Percentiles rank a stretch among this genome's conserved stretches.
Evolutionary conservation across 2,113 vertebrate species (phyloP).

Genomic region (Hydrolagus affinis): DNA sequence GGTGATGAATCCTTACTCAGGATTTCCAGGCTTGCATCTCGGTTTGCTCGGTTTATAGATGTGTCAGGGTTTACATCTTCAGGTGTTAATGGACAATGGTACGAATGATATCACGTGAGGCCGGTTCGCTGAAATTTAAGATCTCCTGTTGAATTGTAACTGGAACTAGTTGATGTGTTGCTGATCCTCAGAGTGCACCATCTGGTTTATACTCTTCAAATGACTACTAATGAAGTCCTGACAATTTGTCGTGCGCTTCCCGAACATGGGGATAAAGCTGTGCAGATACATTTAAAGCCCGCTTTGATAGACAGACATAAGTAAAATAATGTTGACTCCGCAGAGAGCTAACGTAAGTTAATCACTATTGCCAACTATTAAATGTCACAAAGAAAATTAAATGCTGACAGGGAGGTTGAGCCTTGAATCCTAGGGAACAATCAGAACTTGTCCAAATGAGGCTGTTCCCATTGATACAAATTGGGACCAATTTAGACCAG

Average conservation of each 20-base stretch:
- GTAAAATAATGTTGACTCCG: neutral
- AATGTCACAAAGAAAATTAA: neutral
- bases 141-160: slow-evolving; percentile 8
- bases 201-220: slow-evolving; percentile 8
- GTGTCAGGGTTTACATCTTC: neutral
- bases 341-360: neutral
- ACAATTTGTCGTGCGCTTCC: neutral
- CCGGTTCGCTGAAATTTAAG: neutral
- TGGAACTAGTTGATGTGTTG: neutral
- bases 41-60: too few species aligned
- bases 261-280: slow-evolving; percentile 4
- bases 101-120: neutral
- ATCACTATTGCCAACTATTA: neutral
- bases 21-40: too few species aligned
- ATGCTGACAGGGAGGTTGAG: neutral
- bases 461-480: neutral
- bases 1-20: neutral
- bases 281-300: neutral
- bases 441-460: neutral
- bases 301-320: neutral
- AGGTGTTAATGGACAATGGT: neutral
- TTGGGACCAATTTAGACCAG: neutral
- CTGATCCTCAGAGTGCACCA: neutral
- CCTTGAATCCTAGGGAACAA: neutral
- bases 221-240: slow-evolving; percentile 8